Evolutionary conservation across 2,113 vertebrate species (phyloP), one percentile per base, ranked within the genome.

Genomic region (Solenodon paradoxus): DNA sequence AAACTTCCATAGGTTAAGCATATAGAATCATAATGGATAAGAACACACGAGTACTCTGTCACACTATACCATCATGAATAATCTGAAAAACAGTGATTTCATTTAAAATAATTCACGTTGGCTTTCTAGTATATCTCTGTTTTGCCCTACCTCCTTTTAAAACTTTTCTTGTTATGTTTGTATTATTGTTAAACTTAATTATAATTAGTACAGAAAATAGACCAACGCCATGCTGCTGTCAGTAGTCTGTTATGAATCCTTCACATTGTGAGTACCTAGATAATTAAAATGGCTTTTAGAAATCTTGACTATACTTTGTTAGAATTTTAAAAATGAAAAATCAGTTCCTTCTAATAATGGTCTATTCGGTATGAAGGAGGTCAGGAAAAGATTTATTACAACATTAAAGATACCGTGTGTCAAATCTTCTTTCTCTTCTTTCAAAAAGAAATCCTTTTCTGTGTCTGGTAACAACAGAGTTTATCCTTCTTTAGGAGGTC

Each of bases 401-500:
- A 38, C n/a, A 75, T 32, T 83, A 64, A 47, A 84, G 59, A 80
- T 86, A 84, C 61, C 85, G 83, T 90, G 74, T 83, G 77, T 85
- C 49, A 92, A 66, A 81, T 80, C 26, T 88, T 94, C 32, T 72
- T 91, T 89, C 75, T 86, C 24, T 92, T n/a, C 74, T 93, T 95
- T 91, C 63, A 63, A 80, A 96, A 88, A 20, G 84, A 22, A 75
- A 77, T 66, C 19, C 81, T 94, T 68, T 47, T 90, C 71, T 92
- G 2, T 90, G 63, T 72, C 71, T 92, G 20, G 0, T 96, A 92
- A 75, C 30, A 85, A 17, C 55, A 92, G 85, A 94, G 79, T 88
- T 97, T 9, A 93, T n/a, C 53, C 90, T 95, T 89, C 84, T 95
- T 96, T 97, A 63, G 59, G n/a, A 97, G 97, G 59, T 66, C 84